Conservation (phyloP, 2,888 invertebrate species). For the Stenichneumon culpator region DNA sequence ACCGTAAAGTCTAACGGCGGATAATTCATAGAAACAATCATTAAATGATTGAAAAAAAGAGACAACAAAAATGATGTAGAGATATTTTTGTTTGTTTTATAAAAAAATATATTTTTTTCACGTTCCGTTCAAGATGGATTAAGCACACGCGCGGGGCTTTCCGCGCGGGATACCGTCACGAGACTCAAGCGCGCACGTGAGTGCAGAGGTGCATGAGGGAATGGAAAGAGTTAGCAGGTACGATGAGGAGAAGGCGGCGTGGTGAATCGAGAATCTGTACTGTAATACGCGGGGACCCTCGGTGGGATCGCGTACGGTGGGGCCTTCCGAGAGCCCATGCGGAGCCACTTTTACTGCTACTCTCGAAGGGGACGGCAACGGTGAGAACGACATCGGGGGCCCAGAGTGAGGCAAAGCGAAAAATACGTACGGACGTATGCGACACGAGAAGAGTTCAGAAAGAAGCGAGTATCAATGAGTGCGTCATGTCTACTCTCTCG, state of each 20-base stretch:
- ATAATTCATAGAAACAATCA: constrained; percentile 7
- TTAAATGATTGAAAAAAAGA: background rate
- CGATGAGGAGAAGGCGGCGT: constrained; percentile 54
- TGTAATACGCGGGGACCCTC: constrained; percentile 27
- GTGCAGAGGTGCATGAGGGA: constrained; percentile 52
- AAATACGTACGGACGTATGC: constrained; percentile 9
- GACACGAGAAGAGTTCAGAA: constrained; percentile 28
- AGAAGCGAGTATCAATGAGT: constrained; percentile 46
- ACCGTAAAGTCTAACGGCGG: background rate
- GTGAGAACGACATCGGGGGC: constrained; percentile 22
- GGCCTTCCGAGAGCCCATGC: background rate
- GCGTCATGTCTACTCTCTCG: constrained; percentile 10
- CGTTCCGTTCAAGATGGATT: background rate
- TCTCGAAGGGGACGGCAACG: constrained; percentile 23
- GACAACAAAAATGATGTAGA: background rate
- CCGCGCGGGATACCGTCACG: constrained; percentile 53
- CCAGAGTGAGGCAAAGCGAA: constrained; percentile 14
- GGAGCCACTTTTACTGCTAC: constrained; percentile 6
- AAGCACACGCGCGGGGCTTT: constrained; percentile 29
- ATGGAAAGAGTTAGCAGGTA: constrained; percentile 57
- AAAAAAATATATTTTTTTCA: background rate
- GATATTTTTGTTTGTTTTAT: background rate
- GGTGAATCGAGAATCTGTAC: constrained; percentile 61
- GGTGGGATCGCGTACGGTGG: constrained; percentile 30
- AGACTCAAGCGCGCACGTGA: constrained; percentile 66